Conservation (phyloP, 1,140 invertebrate species). For the Condylostylus longicornis region DNA sequence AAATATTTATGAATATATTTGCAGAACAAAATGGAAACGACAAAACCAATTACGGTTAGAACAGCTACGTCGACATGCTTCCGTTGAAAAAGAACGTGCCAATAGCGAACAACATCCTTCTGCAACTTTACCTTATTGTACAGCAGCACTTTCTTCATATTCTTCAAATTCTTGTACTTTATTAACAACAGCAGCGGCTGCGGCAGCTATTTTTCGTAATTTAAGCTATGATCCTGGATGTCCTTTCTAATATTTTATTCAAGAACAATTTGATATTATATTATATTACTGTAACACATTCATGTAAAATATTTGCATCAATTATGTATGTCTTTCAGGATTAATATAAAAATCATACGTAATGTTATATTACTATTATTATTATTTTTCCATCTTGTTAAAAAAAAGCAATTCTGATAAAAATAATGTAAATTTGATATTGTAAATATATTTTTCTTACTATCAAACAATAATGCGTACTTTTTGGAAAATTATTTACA, state of each 20-base stretch:
- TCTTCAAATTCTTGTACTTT: slow-evolving; percentile 35
- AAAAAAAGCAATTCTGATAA: too few species aligned
- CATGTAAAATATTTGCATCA: too few species aligned
- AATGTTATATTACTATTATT: too few species aligned
- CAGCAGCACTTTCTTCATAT: slow-evolving; percentile 23
- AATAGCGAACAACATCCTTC: slow-evolving; percentile 15
- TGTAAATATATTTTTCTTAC: too few species aligned
- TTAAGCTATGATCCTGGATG: slow-evolving; percentile 59
- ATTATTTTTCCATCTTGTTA: too few species aligned
- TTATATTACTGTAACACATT: too few species aligned
- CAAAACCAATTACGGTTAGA: slow-evolving; percentile 77
- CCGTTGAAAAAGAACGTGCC: slow-evolving; percentile 27
- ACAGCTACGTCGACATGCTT: slow-evolving; percentile 64
- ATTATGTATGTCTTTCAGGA: too few species aligned
- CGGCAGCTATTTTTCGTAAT: slow-evolving; percentile 54
- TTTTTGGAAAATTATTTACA: too few species aligned
- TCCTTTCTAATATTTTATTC: slow-evolving; percentile 36
- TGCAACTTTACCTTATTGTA: slow-evolving; percentile 22
- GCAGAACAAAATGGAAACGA: slow-evolving; percentile 86
- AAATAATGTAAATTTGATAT: too few species aligned
- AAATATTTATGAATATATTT: slow-evolving; percentile 24
- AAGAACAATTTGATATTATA: too few species aligned
- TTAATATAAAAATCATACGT: too few species aligned
- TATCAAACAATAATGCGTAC: too few species aligned
- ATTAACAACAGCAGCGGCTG: slow-evolving; percentile 40